These are phyloP conservation scores for Tachyglossus aculeatus DNA, from an alignment of 2,797 vertebrate genomes.

Conservation along the genomic window DNA sequence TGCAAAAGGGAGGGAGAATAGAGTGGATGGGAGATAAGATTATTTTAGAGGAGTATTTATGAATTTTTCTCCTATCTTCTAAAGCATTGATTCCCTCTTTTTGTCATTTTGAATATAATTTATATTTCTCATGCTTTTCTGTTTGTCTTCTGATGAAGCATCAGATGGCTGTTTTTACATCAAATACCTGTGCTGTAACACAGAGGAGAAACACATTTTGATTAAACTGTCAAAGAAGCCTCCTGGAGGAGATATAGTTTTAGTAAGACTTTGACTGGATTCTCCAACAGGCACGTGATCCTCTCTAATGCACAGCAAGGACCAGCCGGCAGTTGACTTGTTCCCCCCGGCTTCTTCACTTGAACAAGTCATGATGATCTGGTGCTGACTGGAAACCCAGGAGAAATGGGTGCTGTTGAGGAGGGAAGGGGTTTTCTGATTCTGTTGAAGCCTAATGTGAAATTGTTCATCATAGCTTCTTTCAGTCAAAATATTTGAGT, in stretches of 20 bases:
- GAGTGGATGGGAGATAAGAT: too few relatives aligned
- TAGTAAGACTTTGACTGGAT: not conserved
- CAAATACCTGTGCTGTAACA: not conserved
- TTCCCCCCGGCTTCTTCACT: not conserved
- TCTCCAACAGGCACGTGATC: not conserved
- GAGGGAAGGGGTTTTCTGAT: not conserved
- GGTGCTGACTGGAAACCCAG: not conserved
- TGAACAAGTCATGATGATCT: not conserved
- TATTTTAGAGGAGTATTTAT: not conserved
- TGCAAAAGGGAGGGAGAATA: too few relatives aligned
- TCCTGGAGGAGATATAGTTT: too few relatives aligned
- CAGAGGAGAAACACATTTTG: slow-evolving; percentile 9
- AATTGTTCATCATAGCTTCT: slow-evolving; percentile 1
- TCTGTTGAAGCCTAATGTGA: not conserved
- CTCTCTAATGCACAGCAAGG: accelerated
- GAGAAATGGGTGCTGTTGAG: not conserved
- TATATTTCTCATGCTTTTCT: slow-evolving; percentile 36
- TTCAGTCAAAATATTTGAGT: not conserved
- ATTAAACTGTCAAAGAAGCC: too few relatives aligned
- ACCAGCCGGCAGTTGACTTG: not conserved
- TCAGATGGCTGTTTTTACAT: slow-evolving; percentile 25
- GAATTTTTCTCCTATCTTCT: slow-evolving; percentile 10
- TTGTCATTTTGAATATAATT: slow-evolving; percentile 33
- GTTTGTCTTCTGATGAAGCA: slow-evolving; percentile 27
- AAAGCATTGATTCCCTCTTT: slow-evolving; percentile 48